These are phyloP conservation scores for Schizotus pectinicornis DNA, from an alignment of 2,888 invertebrate genomes.

Conservation along the genomic window DNA sequence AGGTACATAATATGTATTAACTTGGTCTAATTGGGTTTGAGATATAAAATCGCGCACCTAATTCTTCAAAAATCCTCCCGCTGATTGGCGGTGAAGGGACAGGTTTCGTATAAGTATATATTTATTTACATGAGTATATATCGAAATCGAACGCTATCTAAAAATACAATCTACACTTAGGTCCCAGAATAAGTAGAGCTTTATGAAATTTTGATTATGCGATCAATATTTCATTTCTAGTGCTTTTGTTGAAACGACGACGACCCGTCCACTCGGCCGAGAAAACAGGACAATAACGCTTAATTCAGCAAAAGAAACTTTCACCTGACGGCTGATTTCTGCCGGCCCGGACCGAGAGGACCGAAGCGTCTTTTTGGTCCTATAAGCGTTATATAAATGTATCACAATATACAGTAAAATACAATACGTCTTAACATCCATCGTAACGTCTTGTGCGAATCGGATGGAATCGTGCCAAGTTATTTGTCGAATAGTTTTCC, in stretches of 20 bases:
- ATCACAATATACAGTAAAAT: slow-evolving; percentile 38
- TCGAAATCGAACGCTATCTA: slow-evolving; percentile 28
- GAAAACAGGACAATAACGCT: neutral
- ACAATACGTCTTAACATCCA: slow-evolving; percentile 11
- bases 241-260: slow-evolving; percentile 21
- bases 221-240: slow-evolving; percentile 32
- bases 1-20: too few species aligned
- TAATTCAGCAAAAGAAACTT: neutral
- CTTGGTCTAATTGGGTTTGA: too few species aligned
- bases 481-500: too few species aligned
- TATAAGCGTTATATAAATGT: slow-evolving; percentile 37
- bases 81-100: too few species aligned
- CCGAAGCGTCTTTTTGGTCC: slow-evolving; percentile 23
- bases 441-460: slow-evolving; percentile 47
- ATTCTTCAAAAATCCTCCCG: too few species aligned
- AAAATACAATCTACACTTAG: slow-evolving; percentile 36
- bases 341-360: neutral
- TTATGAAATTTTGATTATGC: slow-evolving; percentile 34
- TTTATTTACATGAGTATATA: slow-evolving; percentile 13
- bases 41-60: too few species aligned
- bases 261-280: slow-evolving; percentile 12
- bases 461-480: slow-evolving; percentile 49
- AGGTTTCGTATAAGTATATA: neutral
- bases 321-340: slow-evolving; percentile 2
- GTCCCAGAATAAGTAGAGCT: slow-evolving; percentile 37